These are phyloP conservation scores for Lasiurus cinereus DNA, from an alignment of 2,113 vertebrate genomes.

Conservation along the genomic window DNA sequence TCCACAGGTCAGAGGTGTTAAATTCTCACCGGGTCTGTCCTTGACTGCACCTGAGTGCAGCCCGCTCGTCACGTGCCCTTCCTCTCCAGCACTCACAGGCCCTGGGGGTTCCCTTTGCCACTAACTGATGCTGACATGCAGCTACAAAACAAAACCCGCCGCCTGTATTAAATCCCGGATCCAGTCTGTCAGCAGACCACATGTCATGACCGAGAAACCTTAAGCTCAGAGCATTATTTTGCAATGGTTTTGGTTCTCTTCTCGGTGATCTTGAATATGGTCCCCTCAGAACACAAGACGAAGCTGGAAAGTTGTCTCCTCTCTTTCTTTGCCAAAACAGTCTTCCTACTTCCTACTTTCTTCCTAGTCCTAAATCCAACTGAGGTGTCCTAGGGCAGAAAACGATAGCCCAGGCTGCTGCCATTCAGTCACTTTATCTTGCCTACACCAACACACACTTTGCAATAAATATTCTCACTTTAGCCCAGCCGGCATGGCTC, in stretches of 20 bases:
- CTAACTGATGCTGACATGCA: rapidly evolving
- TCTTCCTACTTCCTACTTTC: background rate
- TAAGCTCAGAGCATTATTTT: background rate
- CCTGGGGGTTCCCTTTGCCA: background rate
- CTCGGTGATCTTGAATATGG: background rate
- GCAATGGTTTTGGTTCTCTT: background rate
- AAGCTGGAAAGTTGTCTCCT: background rate
- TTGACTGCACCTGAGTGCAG: background rate
- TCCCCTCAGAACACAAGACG: background rate
- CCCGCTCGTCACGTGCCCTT: background rate
- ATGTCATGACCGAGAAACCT: background rate
- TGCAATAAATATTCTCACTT: background rate
- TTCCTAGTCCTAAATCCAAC: background rate
- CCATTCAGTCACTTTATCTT: background rate
- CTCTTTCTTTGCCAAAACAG: background rate
- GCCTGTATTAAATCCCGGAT: background rate
- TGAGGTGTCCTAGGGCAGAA: background rate
- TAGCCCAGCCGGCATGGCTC: no score
- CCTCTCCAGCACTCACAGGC: background rate
- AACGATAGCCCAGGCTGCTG: background rate
- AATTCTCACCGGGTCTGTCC: background rate
- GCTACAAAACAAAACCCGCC: background rate
- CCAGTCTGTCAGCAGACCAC: background rate
- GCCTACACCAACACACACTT: background rate
- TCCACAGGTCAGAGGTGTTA: background rate